Base-by-base conservation (phyloP, 1,140 invertebrate species). In the Dendrolimus kikuchii region DNA sequence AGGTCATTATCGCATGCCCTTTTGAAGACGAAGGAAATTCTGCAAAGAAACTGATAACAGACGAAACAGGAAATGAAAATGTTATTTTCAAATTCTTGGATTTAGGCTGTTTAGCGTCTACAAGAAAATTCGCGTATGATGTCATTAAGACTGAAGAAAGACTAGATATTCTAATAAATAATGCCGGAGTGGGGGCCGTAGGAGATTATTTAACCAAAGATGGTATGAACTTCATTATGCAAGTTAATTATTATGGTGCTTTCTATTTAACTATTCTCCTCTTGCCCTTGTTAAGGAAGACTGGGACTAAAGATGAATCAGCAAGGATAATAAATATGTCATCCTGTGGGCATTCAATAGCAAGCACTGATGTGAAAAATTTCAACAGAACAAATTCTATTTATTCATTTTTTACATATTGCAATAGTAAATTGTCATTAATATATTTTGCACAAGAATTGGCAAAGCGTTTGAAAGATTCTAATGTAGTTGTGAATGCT, bases 1-100 rank as follows among this genome's bases (percentile, higher is more conserved):
- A 88, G 68, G 90, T 95, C n/a, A 90, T 95, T 44, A 87, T 96
- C 75, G 94, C 93, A 6, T 95, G 95, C 75, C 78, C 90, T 10
- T 86, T 87, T 65, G 60, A 81, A 50, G 67, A 86, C 5, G 87
- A 86, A 64, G 89, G 87, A n/a, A 68, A 82, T 10, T 53, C 70
- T 39, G 88, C 77, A 4, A 62, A 54, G 45, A 59, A 72, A 7
- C 51, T 58, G 5, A 75, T 87, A 0, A 68, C 72, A 4, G 44
- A 71, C 48, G 59, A 57, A 51, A 76, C 73, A 37, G 69, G 64
- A 0, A 86, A 76, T 49, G 50, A 68, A 6, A 64, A 80, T 36
- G 69, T 86, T 1, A 40, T 68, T 4, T 74, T 73, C 41, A 76
- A 77, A 62, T 36, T 68, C 4, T 52, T 88, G 1, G 77, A 85